Evolutionary conservation across 1,140 invertebrate genomes (phyloP).

Genomic region (Drosophila eugracilis): DNA sequence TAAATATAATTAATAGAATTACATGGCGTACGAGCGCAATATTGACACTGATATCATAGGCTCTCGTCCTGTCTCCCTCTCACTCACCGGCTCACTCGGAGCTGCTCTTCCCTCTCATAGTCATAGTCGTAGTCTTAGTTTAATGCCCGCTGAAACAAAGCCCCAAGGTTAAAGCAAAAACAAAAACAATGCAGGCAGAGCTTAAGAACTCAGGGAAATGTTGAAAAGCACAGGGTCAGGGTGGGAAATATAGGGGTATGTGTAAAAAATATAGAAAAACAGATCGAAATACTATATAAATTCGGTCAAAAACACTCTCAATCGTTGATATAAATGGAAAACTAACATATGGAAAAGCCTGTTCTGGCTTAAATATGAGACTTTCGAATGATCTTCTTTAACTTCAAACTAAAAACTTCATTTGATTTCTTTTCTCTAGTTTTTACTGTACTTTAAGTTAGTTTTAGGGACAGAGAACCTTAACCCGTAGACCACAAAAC

Average conservation of each 20-base stretch:
- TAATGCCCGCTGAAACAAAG: constrained; percentile 78
- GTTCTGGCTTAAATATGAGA: not conserved
- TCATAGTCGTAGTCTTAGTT: constrained; percentile 50
- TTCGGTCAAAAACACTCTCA: no score
- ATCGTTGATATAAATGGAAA: no score
- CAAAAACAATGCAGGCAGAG: constrained; percentile 16
- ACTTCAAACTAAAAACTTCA: not conserved
- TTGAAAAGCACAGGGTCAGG: not conserved
- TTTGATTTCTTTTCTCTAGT: not conserved
- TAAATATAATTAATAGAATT: constrained; percentile 71
- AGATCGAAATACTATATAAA: not conserved
- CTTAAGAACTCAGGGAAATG: constrained; percentile 9
- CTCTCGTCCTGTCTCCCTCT: constrained; percentile 1
- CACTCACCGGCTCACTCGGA: constrained; percentile 5
- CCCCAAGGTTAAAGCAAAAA: constrained; percentile 61
- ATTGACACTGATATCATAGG: constrained; percentile 81
- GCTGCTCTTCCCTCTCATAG: constrained; percentile 24
- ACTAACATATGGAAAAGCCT: no score
- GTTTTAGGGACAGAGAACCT: constrained; percentile 1
- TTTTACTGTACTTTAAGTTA: constrained; percentile 6
- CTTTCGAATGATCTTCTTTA: no score
- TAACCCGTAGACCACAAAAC: constrained; percentile 15
- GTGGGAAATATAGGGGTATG: not conserved
- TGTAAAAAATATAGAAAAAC: no score
- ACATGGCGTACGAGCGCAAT: constrained; percentile 70